These are phyloP conservation scores for Branchellion lobata DNA, from an alignment of 2,888 invertebrate genomes.

Conservation along the genomic window DNA sequence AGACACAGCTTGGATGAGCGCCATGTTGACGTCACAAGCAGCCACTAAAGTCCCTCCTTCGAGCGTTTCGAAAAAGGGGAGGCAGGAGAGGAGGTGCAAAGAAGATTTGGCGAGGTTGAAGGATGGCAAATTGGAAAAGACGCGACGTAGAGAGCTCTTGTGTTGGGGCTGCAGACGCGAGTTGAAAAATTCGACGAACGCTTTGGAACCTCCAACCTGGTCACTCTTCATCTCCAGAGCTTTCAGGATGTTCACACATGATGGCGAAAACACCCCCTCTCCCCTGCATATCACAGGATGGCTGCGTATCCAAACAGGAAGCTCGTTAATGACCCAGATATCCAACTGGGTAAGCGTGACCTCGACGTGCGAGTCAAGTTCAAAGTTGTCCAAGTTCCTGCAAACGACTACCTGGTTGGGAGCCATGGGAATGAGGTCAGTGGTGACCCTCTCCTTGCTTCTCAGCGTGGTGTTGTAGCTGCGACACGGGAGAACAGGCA, in stretches of 20 bases:
- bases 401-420: constrained; percentile 44
- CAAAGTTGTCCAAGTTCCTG: constrained; percentile 46
- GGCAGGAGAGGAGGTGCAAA: not conserved
- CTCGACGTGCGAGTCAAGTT: constrained; percentile 46
- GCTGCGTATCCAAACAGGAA: constrained; percentile 50
- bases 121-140: not conserved
- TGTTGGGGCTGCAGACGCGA: not conserved
- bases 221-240: constrained; percentile 26
- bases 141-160: not conserved
- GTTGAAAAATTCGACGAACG: not conserved
- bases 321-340: constrained; percentile 49
- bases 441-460: not conserved
- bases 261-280: not conserved
- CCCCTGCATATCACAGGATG: constrained; percentile 49
- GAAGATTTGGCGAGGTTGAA: constrained; percentile 11
- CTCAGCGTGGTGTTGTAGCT: constrained; percentile 25
- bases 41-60: not conserved
- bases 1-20: not conserved
- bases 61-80: constrained; percentile 18
- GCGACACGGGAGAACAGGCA: constrained; percentile 50
- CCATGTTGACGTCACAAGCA: not conserved
- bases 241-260: constrained; percentile 1
- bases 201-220: not conserved
- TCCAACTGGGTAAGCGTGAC: constrained; percentile 47
- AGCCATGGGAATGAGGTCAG: constrained; percentile 48